Conservation (phyloP, 2,888 invertebrate genomes). For the Iselma pallidipennis region DNA sequence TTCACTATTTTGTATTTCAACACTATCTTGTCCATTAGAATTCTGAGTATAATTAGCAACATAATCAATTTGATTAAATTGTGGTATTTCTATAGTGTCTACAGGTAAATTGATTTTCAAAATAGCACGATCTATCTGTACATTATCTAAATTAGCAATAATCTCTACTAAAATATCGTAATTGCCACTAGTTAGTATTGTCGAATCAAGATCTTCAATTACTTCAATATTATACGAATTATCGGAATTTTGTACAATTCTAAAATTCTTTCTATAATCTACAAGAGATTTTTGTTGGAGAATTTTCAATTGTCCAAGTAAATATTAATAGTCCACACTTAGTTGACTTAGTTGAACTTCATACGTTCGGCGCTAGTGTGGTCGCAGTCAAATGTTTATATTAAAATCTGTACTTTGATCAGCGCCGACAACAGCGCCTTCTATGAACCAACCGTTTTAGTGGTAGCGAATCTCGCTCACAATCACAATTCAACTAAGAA, state of each 20-base stretch:
- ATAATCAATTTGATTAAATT: conserved; percentile 31
- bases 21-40: conserved; percentile 13
- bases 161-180: background rate
- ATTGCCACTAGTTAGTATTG: background rate
- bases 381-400: no score
- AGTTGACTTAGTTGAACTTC: no score
- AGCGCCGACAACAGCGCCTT: no score
- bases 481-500: no score
- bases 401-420: no score
- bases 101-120: conserved; percentile 26
- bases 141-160: conserved; percentile 9
- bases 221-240: background rate
- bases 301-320: no score
- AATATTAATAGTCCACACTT: no score
- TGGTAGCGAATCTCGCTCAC: no score
- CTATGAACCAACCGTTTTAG: no score
- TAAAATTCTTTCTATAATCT: conserved; percentile 4
- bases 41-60: conserved; percentile 27
- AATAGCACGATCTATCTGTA: conserved; percentile 13
- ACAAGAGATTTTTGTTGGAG: conserved; percentile 3
- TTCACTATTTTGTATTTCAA: no score
- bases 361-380: no score
- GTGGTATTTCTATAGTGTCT: conserved; percentile 8
- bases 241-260: background rate
- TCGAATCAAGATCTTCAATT: conserved; percentile 5